Percentiles rank a stretch among this genome's conserved stretches.
Evolutionary conservation across 2,888 invertebrate species (phyloP).

Genomic region (Apocheima hispidaria): DNA sequence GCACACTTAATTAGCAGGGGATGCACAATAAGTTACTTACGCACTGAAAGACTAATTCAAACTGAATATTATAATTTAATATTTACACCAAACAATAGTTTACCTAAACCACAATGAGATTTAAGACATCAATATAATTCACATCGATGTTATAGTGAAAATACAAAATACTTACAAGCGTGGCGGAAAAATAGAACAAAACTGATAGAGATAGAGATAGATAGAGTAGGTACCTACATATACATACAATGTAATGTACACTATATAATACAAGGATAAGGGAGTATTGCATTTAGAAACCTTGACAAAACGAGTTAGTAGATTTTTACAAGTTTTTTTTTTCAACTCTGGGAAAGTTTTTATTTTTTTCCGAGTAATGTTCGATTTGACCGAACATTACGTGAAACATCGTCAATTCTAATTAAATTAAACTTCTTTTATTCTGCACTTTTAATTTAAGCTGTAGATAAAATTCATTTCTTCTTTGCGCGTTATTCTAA

Average conservation of each 20-base stretch:
- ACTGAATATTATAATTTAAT: constrained; percentile 73
- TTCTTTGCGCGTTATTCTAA: background rate
- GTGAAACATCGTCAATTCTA: background rate
- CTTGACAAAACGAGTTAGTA: constrained; percentile 31
- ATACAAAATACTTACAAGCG: constrained; percentile 47
- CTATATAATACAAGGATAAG: constrained; percentile 51
- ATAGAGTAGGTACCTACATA: background rate
- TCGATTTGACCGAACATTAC: background rate
- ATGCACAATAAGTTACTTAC: constrained; percentile 21
- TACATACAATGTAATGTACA: constrained; percentile 35
- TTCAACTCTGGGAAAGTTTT: too few relatives aligned
- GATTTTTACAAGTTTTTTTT: too few relatives aligned
- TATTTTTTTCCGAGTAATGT: too few relatives aligned
- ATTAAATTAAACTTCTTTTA: background rate
- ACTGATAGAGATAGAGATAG: background rate
- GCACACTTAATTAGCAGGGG: background rate
- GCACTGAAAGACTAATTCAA: constrained; percentile 51
- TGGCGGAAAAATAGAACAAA: constrained; percentile 33
- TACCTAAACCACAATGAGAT: constrained; percentile 78
- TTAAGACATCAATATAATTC: constrained; percentile 66
- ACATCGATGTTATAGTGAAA: constrained; percentile 60
- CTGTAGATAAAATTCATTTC: background rate
- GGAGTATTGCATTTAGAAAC: constrained; percentile 35
- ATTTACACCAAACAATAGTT: constrained; percentile 81
- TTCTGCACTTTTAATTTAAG: background rate